Conservation (phyloP, 1,140 invertebrate genomes). For the Ectropis grisescens region DNA sequence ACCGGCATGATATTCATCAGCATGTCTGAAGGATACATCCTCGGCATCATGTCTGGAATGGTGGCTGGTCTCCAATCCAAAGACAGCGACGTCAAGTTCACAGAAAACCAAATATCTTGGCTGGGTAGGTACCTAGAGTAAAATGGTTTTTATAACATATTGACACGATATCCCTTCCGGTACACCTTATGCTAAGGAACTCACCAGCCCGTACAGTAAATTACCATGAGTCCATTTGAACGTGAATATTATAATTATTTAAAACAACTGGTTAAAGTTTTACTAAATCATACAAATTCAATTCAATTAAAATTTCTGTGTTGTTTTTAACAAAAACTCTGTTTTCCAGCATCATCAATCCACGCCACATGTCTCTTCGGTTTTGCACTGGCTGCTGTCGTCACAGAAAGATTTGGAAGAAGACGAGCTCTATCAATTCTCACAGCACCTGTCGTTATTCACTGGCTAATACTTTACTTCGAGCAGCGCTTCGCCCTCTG, state of each 20-base stretch:
- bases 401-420: slow-evolving; percentile 11
- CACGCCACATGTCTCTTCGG: too few relatives aligned
- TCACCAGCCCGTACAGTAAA: too few relatives aligned
- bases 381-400: slow-evolving; percentile 2
- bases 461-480: slow-evolving; percentile 6
- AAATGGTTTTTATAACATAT: slow-evolving; percentile 4
- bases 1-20: too few relatives aligned
- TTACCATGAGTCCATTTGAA: too few relatives aligned
- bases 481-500: not conserved
- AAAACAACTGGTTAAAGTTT: too few relatives aligned
- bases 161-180: too few relatives aligned
- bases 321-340: too few relatives aligned
- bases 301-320: too few relatives aligned
- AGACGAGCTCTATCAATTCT: slow-evolving; percentile 3
- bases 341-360: too few relatives aligned
- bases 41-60: slow-evolving; percentile 12
- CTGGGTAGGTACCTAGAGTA: slow-evolving; percentile 4
- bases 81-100: not conserved
- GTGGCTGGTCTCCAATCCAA: not conserved
- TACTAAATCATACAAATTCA: too few relatives aligned
- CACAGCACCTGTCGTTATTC: slow-evolving; percentile 1
- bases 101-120: slow-evolving; percentile 5
- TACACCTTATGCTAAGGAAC: too few relatives aligned
- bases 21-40: slow-evolving; percentile 12
- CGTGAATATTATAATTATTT: too few relatives aligned